Evolutionary conservation across 2,888 invertebrate genomes (phyloP), one percentile per base, ranked within the genome.

Genomic region (Tachystola acroxantha): DNA sequence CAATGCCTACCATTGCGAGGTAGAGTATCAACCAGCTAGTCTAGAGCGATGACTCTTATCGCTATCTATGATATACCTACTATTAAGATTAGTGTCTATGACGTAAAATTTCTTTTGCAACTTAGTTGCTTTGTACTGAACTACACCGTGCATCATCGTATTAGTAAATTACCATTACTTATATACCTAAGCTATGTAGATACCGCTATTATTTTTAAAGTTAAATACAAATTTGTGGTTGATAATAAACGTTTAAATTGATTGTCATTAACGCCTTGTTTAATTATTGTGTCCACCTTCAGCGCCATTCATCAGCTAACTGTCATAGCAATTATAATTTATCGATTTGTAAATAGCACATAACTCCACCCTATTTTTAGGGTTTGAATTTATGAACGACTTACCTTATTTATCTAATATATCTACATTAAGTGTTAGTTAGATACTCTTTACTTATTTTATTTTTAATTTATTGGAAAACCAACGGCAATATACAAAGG

Each of bases 1-100:
- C 54, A 52, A 16, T 60, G 53, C 16, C 16, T 63, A 60, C 75
- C 77, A 78, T 79, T 81, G 79, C 80, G 66, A 67, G 68, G 64
- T 73, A 75, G 69, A 50, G 61, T 73, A 70, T 65, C 54, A 66
- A 75, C 68, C 75, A 68, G 35, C 84, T 85, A 85, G 85, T 85
- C 84, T 81, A 78, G 74, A 66, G 72, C 69, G 72, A 67, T 53
- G 56, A 46, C 36, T 40, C 43, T 54, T 57, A 53, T 70, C 68
- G 65, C 67, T 66, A 46, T 56, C 53, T 57, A 53, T 50, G 57
- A 61, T 62, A 16, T 16, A 16, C 3, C 3, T 16, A 64, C 53
- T 19, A 36, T 50, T 56, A 50, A 54, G 53, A 57, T 57, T 44
- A 41, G 29, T 30, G n/a, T 31, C 14, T 31, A 10, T 43, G 40